Conservation (phyloP, 1,140 invertebrate genomes). For the Drosophila ananassae region DNA sequence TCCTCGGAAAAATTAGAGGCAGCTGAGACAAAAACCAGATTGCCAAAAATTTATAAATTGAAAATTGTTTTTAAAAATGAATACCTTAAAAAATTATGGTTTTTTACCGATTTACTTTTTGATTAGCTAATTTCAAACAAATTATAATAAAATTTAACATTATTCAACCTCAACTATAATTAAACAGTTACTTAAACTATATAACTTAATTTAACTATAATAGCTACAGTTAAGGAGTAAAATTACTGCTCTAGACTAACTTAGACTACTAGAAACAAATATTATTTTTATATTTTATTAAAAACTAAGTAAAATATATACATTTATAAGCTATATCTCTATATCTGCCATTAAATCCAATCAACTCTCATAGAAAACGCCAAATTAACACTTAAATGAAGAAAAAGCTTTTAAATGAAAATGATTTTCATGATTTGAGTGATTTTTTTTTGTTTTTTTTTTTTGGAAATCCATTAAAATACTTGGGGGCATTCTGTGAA, state of each 20-base stretch:
- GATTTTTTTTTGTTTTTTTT: constrained; percentile 2
- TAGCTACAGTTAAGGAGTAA: too few relatives aligned
- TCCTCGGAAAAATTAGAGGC: constrained; percentile 17
- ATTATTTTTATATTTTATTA: too few relatives aligned
- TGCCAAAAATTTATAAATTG: constrained; percentile 1
- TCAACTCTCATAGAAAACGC: too few relatives aligned
- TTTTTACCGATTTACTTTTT: not conserved
- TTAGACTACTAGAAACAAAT: too few relatives aligned
- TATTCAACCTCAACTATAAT: too few relatives aligned
- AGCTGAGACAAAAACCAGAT: constrained; percentile 38
- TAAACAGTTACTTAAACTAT: too few relatives aligned
- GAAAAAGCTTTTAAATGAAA: not conserved
- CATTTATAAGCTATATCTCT: too few relatives aligned
- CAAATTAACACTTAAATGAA: not conserved
- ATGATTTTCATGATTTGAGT: not conserved
- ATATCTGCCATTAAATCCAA: too few relatives aligned
- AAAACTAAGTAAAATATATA: not conserved
- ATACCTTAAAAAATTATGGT: not conserved
- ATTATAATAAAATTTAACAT: too few relatives aligned
- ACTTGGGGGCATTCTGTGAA: constrained; percentile 10
- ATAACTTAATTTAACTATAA: too few relatives aligned
- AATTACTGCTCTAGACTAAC: too few relatives aligned
- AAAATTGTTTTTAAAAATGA: not conserved
- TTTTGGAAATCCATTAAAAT: constrained; percentile 32
- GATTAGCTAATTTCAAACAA: too few relatives aligned